Conservation (phyloP, 2,113 vertebrate species). For the Calidris pugnax region DNA sequence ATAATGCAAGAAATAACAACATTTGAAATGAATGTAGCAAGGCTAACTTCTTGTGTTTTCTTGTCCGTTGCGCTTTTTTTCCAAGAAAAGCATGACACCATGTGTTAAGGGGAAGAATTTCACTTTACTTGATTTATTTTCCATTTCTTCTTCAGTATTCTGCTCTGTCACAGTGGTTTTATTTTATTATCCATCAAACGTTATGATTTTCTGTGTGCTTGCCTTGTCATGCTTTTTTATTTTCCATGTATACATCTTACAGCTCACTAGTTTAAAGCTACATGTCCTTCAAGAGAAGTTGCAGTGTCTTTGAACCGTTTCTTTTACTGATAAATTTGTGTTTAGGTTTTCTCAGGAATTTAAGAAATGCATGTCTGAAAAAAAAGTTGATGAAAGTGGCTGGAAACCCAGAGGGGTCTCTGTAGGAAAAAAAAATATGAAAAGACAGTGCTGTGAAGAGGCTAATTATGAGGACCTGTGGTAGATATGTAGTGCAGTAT, state of each 20-base stretch:
- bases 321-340: background rate
- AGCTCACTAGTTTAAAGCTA: background rate
- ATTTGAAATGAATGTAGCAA: background rate
- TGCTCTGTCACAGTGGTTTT: background rate
- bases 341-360: background rate
- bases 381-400: background rate
- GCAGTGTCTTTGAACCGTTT: background rate
- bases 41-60: background rate
- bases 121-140: background rate
- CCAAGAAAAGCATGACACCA: background rate
- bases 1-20: background rate
- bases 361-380: background rate
- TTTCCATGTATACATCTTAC: background rate
- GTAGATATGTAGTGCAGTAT: too few relatives aligned
- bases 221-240: background rate
- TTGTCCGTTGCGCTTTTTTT: background rate
- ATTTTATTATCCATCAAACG: background rate
- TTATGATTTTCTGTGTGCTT: background rate
- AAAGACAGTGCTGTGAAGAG: background rate
- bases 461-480: background rate
- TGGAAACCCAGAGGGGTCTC: background rate
- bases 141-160: background rate
- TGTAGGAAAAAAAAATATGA: background rate
- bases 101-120: conserved; percentile 37
- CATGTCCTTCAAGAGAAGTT: background rate